Percentiles rank a stretch among this genome's conserved stretches.
Evolutionary conservation across 2,888 invertebrate genomes (phyloP).

Genomic region (Conistra vaccinii): DNA sequence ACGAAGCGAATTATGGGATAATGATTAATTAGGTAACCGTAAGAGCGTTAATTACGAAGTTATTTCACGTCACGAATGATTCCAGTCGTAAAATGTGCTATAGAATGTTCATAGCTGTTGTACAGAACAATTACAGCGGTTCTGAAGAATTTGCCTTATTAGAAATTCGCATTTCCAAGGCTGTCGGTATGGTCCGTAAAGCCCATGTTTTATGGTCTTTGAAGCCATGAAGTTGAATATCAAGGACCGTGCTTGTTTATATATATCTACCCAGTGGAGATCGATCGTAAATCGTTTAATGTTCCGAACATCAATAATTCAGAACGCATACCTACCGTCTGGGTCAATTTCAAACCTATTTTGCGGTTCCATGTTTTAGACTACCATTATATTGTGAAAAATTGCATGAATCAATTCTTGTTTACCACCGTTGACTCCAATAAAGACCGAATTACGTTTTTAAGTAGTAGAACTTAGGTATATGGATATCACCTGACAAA

Average conservation of each 20-base stretch:
- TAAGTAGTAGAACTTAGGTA: background rate
- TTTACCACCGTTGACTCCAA: background rate
- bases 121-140: constrained; percentile 37
- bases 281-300: constrained; percentile 49
- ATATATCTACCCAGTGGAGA: constrained; percentile 26
- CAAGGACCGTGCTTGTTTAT: constrained; percentile 46
- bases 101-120: constrained; percentile 44
- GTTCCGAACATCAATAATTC: constrained; percentile 57
- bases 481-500: background rate
- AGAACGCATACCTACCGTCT: constrained; percentile 30
- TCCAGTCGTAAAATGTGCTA: constrained; percentile 19
- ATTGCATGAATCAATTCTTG: background rate
- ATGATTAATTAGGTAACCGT: constrained; percentile 64
- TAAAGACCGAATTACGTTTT: constrained; percentile 9
- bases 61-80: constrained; percentile 39
- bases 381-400: background rate
- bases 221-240: constrained; percentile 60
- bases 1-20: constrained; percentile 56
- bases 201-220: constrained; percentile 55
- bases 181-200: constrained; percentile 46
- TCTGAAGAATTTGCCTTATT: constrained; percentile 32
- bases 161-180: constrained; percentile 50
- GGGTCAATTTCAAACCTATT: constrained; percentile 12
- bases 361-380: background rate
- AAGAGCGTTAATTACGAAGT: constrained; percentile 50